These are phyloP conservation scores for Bombus sibiricus DNA, from an alignment of 1,140 invertebrate genomes.

Conservation along the genomic window DNA sequence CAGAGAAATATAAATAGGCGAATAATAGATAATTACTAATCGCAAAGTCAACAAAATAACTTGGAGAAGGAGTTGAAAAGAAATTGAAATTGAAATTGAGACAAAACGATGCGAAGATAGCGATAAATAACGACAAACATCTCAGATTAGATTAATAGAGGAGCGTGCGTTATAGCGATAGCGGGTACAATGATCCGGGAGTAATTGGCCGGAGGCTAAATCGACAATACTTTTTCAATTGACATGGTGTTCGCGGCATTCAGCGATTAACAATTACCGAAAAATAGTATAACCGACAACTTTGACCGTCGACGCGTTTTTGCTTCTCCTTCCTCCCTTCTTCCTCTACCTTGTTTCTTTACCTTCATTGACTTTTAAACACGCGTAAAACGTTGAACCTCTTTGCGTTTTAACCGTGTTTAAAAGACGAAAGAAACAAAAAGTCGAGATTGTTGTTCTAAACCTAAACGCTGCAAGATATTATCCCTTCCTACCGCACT, in stretches of 20 bases:
- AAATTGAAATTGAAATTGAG: not conserved
- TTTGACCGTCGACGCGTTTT: not conserved
- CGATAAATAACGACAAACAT: not conserved
- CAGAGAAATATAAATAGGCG: too few species aligned
- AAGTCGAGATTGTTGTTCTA: too few species aligned
- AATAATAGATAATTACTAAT: not conserved
- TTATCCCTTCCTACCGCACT: not conserved
- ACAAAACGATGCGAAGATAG: not conserved
- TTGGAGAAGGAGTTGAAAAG: too few species aligned
- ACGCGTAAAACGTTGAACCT: too few species aligned
- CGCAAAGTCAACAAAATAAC: too few species aligned
- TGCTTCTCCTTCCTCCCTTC: too few species aligned
- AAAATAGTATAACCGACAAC: not conserved
- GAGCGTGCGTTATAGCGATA: not conserved
- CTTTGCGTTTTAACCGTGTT: accelerated
- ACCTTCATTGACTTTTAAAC: too few species aligned
- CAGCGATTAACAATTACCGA: not conserved
- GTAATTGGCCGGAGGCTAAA: slow-evolving; percentile 9
- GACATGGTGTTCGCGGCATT: not conserved
- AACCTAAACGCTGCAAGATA: not conserved
- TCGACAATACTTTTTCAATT: slow-evolving; percentile 27
- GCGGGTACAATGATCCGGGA: not conserved
- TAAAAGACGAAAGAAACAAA: not conserved
- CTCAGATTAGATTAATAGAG: slow-evolving; percentile 1
- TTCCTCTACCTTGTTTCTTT: too few species aligned